Base-by-base conservation (phyloP, 2,113 vertebrate species). In the Laticauda colubrina region DNA sequence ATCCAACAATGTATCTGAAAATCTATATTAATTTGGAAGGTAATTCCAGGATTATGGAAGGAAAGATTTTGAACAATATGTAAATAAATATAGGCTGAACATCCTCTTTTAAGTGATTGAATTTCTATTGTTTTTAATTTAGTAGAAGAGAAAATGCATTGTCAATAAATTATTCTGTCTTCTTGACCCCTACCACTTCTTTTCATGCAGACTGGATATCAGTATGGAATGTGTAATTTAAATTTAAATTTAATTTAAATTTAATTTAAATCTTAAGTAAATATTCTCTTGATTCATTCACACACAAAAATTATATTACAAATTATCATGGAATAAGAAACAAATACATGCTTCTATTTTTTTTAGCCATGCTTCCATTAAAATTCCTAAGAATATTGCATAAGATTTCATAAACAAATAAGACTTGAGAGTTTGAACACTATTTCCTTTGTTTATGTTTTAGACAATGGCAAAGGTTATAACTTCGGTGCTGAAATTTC, bases 401-500 rank as follows among this genome's bases (percentile, higher is more conserved):
- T 5, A 45, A 0, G 86, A 54, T 51, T 85, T 55, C 45, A 92
- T 93, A 69, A 53, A 4, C 54, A 2, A 69, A 88, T 81, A 29
- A 29, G 12, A 43, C 59, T 95, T 93, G 9, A 69, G 95, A 86
- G 92, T 7, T 18, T 81, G 45, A 87, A 51, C 14, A 0, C 89
- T 54, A 45, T 2, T 2, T 69, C 91, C 55, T 93, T 43, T 0
- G 69, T 0, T 92, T 97, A 94, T 88, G 95, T 93, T 93, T 90
- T 93, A 99, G 99, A 99, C 99, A 7, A 99, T 99, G 99, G 99
- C 99, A 94, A 99, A 99, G 96, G 99, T 99, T 93, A 99, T 99
- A 94, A 99, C 99, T 57, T 98, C 98, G 90, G 98, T 99, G 94
- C 97, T 99, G 75, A 99, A 98, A 97, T 99, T 99, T 95, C 98